These are phyloP conservation scores for Anguilla megastoma DNA, from an alignment of 2,797 vertebrate species.

Conservation along the genomic window DNA sequence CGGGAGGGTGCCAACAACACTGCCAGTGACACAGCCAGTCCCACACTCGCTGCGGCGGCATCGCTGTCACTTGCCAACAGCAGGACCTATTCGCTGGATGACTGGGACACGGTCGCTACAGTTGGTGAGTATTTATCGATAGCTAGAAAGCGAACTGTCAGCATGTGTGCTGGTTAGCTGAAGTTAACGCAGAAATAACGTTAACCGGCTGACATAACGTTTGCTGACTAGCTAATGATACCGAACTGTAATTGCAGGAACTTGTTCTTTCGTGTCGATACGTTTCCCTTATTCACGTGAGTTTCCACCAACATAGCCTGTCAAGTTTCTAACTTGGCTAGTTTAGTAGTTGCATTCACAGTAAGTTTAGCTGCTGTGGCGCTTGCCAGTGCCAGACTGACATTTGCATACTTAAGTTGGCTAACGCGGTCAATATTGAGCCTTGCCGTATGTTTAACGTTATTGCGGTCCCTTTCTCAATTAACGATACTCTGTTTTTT, in stretches of 20 bases:
- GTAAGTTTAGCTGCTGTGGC: background rate
- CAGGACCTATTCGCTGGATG: slow-evolving; percentile 74
- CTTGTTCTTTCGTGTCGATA: too few relatives aligned
- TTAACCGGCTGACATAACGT: too few relatives aligned
- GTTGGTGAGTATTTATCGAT: slow-evolving; percentile 77
- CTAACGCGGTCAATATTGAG: background rate
- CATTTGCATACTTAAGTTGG: background rate
- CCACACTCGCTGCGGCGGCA: slow-evolving; percentile 52
- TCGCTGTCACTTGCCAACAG: slow-evolving; percentile 39
- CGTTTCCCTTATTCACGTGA: background rate
- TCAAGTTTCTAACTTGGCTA: background rate
- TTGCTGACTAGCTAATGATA: too few relatives aligned
- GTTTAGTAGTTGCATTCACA: background rate
- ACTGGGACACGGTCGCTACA: slow-evolving; percentile 84
- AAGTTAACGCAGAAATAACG: background rate
- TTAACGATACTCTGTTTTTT: background rate
- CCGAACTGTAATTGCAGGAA: too few relatives aligned
- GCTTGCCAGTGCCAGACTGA: background rate
- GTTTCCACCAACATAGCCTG: background rate
- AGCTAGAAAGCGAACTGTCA: background rate
- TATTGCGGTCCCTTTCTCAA: background rate
- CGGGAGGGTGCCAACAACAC: slow-evolving; percentile 56
- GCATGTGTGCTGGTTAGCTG: background rate
- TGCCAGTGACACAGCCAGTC: slow-evolving; percentile 43
- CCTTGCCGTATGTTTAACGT: background rate